phyloP scores from a whole-genome alignment of 2,888 invertebrate species.

The Dione vanillae region DNA sequence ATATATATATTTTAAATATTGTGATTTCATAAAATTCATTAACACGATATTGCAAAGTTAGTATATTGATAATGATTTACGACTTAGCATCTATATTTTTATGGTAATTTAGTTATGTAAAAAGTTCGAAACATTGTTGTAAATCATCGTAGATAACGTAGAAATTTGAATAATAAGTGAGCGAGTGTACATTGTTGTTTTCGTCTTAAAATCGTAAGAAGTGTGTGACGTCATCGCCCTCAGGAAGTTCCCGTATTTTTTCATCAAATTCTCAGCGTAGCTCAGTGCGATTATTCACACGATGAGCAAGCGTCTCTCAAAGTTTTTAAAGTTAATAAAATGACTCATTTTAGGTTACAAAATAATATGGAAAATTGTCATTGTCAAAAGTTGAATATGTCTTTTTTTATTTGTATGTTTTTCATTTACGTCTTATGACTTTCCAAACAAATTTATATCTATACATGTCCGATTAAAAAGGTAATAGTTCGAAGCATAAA shows the following conservation, averaged over 20 bases:
- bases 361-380: not conserved
- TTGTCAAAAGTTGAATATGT: not conserved
- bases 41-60: too few relatives aligned
- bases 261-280: constrained; percentile 75
- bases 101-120: not conserved
- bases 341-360: not conserved
- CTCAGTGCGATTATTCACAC: constrained; percentile 78
- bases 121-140: not conserved
- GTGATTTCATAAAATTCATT: too few relatives aligned
- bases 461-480: too few relatives aligned
- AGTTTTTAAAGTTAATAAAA: constrained; percentile 46
- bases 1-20: too few relatives aligned
- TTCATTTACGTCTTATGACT: not conserved
- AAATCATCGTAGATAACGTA: not conserved
- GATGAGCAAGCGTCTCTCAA: constrained; percentile 63
- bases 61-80: too few relatives aligned
- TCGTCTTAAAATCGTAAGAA: not conserved
- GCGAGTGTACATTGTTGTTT: not conserved
- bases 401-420: not conserved
- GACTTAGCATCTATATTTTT: not conserved
- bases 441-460: too few relatives aligned
- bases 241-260: constrained; percentile 64
- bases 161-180: not conserved
- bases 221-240: constrained; percentile 70
- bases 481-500: too few relatives aligned